phyloP scores from a whole-genome alignment of 1,140 invertebrate species.

The Sipha flava region DNA sequence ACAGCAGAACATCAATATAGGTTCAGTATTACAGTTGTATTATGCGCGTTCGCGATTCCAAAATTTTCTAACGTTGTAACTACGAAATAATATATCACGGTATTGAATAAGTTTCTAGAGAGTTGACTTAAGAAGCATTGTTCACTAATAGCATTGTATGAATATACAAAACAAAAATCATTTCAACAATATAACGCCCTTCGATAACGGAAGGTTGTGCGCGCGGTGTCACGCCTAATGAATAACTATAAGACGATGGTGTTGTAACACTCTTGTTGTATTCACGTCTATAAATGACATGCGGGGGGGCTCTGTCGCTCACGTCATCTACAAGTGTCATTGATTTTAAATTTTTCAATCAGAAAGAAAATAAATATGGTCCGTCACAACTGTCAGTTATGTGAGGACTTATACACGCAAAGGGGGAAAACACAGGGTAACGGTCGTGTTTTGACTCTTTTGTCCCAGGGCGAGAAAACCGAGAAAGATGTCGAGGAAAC shows the following conservation, averaged over 20 bases:
- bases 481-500: no score
- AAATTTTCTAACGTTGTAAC: no score
- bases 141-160: not conserved
- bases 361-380: not conserved
- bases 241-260: no score
- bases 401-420: not conserved
- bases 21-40: no score
- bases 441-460: conserved; percentile 19
- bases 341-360: not conserved
- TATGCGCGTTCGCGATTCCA: no score
- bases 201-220: not conserved
- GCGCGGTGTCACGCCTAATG: no score
- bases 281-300: not conserved
- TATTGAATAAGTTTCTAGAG: no score
- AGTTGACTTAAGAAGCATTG: no score
- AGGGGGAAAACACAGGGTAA: not conserved
- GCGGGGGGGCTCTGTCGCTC: not conserved
- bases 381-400: conserved; percentile 9
- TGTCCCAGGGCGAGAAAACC: not conserved
- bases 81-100: no score
- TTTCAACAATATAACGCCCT: not conserved
- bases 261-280: no score
- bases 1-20: no score
- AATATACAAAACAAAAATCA: not conserved
- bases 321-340: not conserved